Evolutionary conservation across 1,140 invertebrate species (phyloP), one percentile per base, ranked within the genome.

Genomic region (Musca domestica): DNA sequence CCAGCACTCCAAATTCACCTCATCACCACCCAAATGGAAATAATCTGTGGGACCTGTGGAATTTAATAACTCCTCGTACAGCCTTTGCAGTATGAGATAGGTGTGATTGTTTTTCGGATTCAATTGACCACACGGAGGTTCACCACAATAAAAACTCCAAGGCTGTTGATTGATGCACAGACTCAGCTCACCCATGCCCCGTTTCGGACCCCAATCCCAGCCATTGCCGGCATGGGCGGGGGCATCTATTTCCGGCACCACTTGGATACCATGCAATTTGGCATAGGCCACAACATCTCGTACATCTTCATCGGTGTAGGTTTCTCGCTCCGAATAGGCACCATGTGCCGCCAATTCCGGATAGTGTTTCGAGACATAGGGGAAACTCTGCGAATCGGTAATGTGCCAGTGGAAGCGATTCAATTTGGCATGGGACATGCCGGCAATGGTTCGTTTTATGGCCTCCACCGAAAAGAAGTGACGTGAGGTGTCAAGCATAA

Each of bases 371-470:
- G 91, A 86, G 41, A 88, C 82, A 70, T 93, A 85, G 0, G 92
- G 92, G 80, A 94, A 94, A 73, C 91, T 92, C 72, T 95, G 92
- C 0, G 89, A 88, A 76, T 94, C 93, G 2, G 91, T 92, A 0
- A 91, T 85, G 74, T 95, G 93, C 92, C 92, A 94, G 79, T 95
- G 93, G 66, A 95, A 89, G 9, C 91, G 89, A 82, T 95, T 95
- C 61, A 95, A 83, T 82, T 95, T 95, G 67, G 86, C 87, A 15
- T 90, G 86, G 2, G 89, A 88, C 88, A 95, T 92, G 0, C 86
- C 92, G 66, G 91, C 88, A 17, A 95, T 84, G 0, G 91, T 91
- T 17, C 88, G 83, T 70, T 89, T 84, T n/a, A 95, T 87, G 41
- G 88, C 84, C 1, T 83, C 76, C 4, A 93, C 79, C 0, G 90